Evolutionary conservation across 2,113 vertebrate species (phyloP).

Genomic region (Egretta garzetta): DNA sequence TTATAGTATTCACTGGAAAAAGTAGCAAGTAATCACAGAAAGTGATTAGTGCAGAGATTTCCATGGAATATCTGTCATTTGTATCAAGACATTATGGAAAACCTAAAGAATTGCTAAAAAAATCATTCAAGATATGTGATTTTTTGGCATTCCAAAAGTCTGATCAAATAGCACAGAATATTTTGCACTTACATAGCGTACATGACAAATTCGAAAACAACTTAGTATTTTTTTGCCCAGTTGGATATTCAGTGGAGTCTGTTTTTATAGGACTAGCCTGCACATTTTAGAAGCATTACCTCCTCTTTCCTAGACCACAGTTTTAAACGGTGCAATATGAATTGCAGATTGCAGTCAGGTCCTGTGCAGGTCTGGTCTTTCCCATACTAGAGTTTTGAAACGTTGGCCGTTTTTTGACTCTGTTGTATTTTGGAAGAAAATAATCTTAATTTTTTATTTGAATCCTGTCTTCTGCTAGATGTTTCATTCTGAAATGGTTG

Average conservation of each 20-base stretch:
- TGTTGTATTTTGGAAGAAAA: not conserved
- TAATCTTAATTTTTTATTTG: not conserved
- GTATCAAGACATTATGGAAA: not conserved
- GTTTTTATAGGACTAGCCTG: not conserved
- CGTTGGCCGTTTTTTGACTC: not conserved
- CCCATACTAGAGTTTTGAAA: not conserved
- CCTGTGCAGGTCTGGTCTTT: not conserved
- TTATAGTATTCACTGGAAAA: not conserved
- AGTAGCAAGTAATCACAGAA: not conserved
- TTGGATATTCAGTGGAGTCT: not conserved
- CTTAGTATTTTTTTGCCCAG: not conserved
- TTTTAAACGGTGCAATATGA: not conserved
- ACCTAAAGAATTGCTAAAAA: not conserved
- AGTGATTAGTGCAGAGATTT: not conserved
- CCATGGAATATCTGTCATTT: not conserved
- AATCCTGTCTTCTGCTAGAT: not conserved
- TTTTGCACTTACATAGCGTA: not conserved
- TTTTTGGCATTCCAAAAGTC: not conserved
- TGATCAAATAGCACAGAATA: not conserved
- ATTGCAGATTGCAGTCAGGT: not conserved
- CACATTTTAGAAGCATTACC: not conserved
- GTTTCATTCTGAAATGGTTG: not conserved
- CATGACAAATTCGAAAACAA: not conserved
- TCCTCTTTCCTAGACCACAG: not conserved
- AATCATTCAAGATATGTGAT: not conserved